phyloP scores from a whole-genome alignment of 1,140 invertebrate species.

The Brachionus rubens region DNA sequence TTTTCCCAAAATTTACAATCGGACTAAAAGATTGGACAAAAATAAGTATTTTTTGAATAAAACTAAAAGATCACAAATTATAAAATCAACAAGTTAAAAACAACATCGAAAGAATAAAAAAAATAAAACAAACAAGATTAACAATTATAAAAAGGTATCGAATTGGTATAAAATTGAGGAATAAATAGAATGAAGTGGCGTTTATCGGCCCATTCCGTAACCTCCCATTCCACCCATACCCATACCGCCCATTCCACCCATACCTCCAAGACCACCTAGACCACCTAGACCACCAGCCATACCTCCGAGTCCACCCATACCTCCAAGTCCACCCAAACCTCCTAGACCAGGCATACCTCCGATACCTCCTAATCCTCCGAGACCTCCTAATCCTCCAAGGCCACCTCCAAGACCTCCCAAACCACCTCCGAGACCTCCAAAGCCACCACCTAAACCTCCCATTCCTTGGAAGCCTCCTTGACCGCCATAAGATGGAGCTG shows the following conservation, averaged over 20 bases:
- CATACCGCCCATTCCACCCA: constrained; percentile 1
- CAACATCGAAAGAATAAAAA: background rate
- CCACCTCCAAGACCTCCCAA: constrained; percentile 38
- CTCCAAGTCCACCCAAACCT: background rate
- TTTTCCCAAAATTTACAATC: too few relatives aligned
- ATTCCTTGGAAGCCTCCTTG: background rate
- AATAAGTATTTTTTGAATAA: too few relatives aligned
- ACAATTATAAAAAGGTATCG: constrained; percentile 28
- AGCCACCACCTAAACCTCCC: too few relatives aligned
- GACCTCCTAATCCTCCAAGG: background rate
- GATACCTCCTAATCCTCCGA: background rate
- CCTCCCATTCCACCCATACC: constrained; percentile 15
- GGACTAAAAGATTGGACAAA: too few relatives aligned
- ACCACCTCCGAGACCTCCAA: background rate
- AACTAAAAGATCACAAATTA: background rate
- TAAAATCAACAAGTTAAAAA: background rate
- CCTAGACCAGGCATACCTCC: constrained; percentile 48
- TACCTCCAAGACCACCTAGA: background rate
- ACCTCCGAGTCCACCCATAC: background rate
- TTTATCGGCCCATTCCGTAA: constrained; percentile 31
- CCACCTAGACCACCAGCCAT: constrained; percentile 26
- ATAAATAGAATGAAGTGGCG: background rate
- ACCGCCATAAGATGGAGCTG: constrained; percentile 6
- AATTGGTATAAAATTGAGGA: constrained; percentile 18
- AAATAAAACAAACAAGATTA: constrained; percentile 27